phyloP scores from a whole-genome alignment of 1,140 invertebrate genomes.

The Cydia pomonella region DNA sequence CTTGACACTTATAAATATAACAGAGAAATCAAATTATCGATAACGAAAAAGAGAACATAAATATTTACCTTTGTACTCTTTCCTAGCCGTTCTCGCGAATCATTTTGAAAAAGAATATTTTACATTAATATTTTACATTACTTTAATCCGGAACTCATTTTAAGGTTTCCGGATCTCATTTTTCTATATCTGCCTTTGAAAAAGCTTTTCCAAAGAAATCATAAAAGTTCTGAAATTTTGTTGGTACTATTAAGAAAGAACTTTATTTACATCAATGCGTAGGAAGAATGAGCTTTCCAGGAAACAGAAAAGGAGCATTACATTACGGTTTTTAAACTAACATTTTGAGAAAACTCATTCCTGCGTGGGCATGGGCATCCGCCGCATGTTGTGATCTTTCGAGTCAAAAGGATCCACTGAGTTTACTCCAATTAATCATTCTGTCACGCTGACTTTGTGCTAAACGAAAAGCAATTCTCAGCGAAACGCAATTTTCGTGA shows the following conservation, averaged over 20 bases:
- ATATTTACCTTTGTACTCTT: neutral
- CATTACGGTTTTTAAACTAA: neutral
- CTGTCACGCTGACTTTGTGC: conserved; percentile 29
- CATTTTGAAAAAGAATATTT: too few species aligned
- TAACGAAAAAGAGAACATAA: neutral
- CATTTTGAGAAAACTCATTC: neutral
- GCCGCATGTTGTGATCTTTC: conserved; percentile 7
- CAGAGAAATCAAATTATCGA: neutral
- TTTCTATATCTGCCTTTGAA: too few species aligned
- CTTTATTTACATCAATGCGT: too few species aligned
- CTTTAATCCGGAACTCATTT: too few species aligned
- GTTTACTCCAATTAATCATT: conserved; percentile 31
- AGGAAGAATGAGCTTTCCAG: too few species aligned
- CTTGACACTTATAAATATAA: neutral
- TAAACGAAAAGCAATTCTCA: conserved; percentile 21
- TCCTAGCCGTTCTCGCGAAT: neutral
- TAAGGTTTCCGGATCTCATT: too few species aligned
- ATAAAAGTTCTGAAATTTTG: too few species aligned
- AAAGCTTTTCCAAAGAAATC: too few species aligned
- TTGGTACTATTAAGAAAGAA: neutral
- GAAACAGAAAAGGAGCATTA: too few species aligned
- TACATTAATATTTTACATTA: too few species aligned
- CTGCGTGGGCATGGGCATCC: neutral
- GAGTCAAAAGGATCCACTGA: conserved; percentile 14
- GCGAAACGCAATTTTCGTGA: conserved; percentile 12